Evolutionary conservation across 2,888 invertebrate species (phyloP).

Genomic region (Drosophila fungiperda): DNA sequence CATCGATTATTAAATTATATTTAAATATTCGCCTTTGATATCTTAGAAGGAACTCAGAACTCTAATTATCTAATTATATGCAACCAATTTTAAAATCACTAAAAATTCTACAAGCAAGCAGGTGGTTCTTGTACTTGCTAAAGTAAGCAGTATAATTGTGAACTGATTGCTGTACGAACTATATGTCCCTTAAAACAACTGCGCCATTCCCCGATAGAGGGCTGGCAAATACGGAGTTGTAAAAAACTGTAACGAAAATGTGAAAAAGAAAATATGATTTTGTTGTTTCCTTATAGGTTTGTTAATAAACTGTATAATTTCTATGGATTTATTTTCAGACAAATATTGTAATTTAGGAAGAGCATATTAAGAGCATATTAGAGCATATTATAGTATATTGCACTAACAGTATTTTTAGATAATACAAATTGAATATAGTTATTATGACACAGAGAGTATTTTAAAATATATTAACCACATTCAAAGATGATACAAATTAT

Average conservation of each 20-base stretch:
- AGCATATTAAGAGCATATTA: not conserved
- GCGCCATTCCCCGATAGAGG: not conserved
- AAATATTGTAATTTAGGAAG: not conserved
- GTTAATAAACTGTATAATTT: not conserved
- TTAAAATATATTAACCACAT: not conserved
- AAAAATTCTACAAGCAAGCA: not conserved
- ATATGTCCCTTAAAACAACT: not conserved
- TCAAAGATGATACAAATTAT: not conserved
- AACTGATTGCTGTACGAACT: not conserved
- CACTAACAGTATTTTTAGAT: not conserved
- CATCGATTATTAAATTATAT: not conserved
- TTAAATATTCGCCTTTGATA: not conserved
- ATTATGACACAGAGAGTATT: not conserved
- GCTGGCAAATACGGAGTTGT: not conserved
- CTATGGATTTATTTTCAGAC: not conserved
- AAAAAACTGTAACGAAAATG: not conserved
- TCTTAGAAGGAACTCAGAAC: not conserved
- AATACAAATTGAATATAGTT: not conserved
- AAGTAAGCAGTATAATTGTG: not conserved
- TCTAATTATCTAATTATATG: accelerated
- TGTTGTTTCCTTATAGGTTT: not conserved
- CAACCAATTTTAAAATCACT: not conserved
- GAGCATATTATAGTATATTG: not conserved
- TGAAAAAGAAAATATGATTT: not conserved
- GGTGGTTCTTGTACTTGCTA: not conserved